These are phyloP conservation scores for Petrosia ficiformis DNA, from an alignment of 37 sponge, comb jelly and placozoan species.

Conservation along the genomic window DNA sequence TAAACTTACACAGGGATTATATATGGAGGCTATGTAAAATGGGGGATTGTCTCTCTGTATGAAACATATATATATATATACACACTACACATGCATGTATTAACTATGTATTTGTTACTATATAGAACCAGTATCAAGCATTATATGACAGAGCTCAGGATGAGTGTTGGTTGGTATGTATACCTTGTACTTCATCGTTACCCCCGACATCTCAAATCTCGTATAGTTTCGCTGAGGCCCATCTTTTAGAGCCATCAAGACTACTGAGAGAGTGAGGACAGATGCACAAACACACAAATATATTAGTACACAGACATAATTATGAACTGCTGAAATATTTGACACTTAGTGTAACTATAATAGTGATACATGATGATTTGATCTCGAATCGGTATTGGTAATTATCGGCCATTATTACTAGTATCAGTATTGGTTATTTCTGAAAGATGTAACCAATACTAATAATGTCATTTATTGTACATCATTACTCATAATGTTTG, in stretches of 20 bases:
- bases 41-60: too few relatives aligned
- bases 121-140: slow-evolving; percentile 1
- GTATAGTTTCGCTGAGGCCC: slow-evolving; percentile 1
- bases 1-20: not conserved
- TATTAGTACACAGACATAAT: too few relatives aligned
- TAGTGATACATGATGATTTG: too few relatives aligned
- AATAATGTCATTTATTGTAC: too few relatives aligned
- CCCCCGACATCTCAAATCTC: not conserved
- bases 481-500: too few relatives aligned
- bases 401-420: too few relatives aligned
- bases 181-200: slow-evolving; percentile 36
- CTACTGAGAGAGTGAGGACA: slow-evolving; percentile 56
- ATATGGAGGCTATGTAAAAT: not conserved
- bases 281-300: not conserved
- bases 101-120: not conserved
- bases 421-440: too few relatives aligned
- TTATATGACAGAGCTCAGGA: slow-evolving; percentile 48
- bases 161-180: slow-evolving; percentile 53
- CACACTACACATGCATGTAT: not conserved
- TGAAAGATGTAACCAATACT: not conserved
- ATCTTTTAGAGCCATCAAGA: slow-evolving; percentile 50
- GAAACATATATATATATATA: too few relatives aligned
- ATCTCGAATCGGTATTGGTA: too few relatives aligned
- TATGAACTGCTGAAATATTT: too few relatives aligned
- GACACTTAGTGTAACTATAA: too few relatives aligned